phyloP scores from a whole-genome alignment of 2,113 vertebrate genomes.

The Rhinopomastus cyanomelas region DNA sequence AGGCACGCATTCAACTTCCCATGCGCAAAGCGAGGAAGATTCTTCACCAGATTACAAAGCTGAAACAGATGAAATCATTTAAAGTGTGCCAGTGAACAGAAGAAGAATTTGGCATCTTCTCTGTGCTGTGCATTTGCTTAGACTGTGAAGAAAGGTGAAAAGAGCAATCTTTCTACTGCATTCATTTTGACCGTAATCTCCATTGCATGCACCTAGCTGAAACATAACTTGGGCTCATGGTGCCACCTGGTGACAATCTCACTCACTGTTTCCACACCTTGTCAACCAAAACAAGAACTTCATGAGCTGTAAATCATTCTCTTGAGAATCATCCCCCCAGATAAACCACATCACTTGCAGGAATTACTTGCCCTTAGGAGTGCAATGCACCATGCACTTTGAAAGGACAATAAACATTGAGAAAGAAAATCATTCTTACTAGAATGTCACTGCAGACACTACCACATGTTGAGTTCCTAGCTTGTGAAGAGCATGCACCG shows the following conservation, averaged over 20 bases:
- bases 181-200: neutral
- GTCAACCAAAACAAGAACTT: neutral
- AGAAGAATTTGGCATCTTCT: neutral
- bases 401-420: neutral
- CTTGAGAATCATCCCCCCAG: accelerated
- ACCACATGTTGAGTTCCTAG: neutral
- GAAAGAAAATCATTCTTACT: neutral
- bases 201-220: neutral
- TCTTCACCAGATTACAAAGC: neutral
- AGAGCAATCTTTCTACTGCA: slow-evolving; percentile 2
- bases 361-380: neutral
- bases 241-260: slow-evolving; percentile 80
- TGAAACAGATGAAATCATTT: neutral
- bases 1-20: neutral
- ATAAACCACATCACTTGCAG: neutral
- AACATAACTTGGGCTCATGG: slow-evolving; percentile 74
- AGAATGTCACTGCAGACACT: neutral
- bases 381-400: neutral
- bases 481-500: neutral
- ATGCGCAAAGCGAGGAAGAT: neutral
- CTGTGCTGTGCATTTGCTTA: neutral
- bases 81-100: neutral
- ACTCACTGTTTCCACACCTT: neutral
- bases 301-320: neutral
- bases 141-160: slow-evolving; percentile 15